Evolutionary conservation across 2,797 vertebrate genomes (phyloP), one percentile per base, ranked within the genome.

Genomic region (Macroramphosus scolopax): DNA sequence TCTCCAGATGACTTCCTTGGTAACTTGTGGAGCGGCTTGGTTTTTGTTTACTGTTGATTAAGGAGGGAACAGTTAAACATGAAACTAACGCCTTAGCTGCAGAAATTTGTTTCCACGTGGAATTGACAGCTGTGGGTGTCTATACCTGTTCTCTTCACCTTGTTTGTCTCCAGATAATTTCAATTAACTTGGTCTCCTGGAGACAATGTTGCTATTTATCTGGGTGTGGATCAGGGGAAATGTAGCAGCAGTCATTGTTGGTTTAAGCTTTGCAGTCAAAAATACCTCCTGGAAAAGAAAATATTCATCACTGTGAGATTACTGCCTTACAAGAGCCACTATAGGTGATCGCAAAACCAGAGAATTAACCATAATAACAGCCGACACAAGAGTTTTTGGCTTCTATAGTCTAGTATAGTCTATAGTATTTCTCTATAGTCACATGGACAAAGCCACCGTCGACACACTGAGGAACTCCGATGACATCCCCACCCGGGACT

Each of bases 121-220:
- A 62, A 68, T 26, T 35, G 59, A 80, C 63, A 76, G 50, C 44
- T 63, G 53, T 73, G 8, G 28, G 29, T 76, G 73, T 77, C 77
- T 80, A 57, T 85, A 82, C 80, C 74, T 80, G 83, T 77, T 70
- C 49, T 56, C 51, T 53, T 63, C 45, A 63, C n/a, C 17, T 42
- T 15, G 35, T 58, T 60, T 34, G 11, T 35, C 72, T 75, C 64
- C 81, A 85, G 48, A 80, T 71, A 3, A 77, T 75, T 83, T 86
- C 63, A 82, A 79, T 83, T 75, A 66, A 81, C 79, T 80, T 72
- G 68, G 83, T 86, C 79, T 77, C 85, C 80, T 73, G 47, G 84
- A 87, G 70, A 89, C 84, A 71, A 81, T 81, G 80, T 86, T 87
- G 56, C 70, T 87, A 81, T 87, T 87, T 87, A 77, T 74, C 51